These are phyloP conservation scores for Pammene fasciana DNA, from an alignment of 2,888 invertebrate species.

Conservation along the genomic window DNA sequence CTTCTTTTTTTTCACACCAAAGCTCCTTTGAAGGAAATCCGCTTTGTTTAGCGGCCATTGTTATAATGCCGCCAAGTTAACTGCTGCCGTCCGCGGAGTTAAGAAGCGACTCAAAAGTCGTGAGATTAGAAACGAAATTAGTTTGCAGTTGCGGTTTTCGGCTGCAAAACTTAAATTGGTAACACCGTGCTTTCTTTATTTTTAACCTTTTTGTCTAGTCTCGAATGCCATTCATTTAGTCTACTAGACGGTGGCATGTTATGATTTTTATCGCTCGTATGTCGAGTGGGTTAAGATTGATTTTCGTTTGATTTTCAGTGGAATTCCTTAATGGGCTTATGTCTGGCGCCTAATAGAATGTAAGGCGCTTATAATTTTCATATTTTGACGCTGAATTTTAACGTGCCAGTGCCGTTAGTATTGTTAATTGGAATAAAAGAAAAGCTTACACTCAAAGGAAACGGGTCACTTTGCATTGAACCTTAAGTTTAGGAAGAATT, in stretches of 20 bases:
- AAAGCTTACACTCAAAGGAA: no score
- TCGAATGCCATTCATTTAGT: conserved; percentile 52
- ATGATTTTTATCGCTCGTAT: conserved; percentile 34
- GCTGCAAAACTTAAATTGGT: conserved; percentile 24
- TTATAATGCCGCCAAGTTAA: conserved; percentile 44
- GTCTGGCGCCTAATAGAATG: conserved; percentile 6
- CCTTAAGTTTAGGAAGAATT: no score
- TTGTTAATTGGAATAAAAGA: no score
- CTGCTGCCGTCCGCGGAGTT: conserved; percentile 30
- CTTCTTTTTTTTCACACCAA: conserved; percentile 50
- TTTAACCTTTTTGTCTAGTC: conserved; percentile 53
- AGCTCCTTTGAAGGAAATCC: conserved; percentile 54
- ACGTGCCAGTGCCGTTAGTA: background rate
- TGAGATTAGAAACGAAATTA: conserved; percentile 16
- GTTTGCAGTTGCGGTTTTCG: conserved; percentile 2
- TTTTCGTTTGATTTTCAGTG: conserved; percentile 22
- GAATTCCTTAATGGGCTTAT: conserved; percentile 13
- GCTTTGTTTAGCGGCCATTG: conserved; percentile 57
- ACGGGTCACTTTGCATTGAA: no score
- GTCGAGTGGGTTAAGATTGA: conserved; percentile 16
- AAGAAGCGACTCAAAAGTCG: conserved; percentile 11
- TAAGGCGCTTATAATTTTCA: conserved; percentile 8
- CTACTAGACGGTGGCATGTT: conserved; percentile 32
- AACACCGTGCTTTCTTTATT: conserved; percentile 52
- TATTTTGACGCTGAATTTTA: background rate